Evolutionary conservation across 2,888 invertebrate genomes (phyloP).

Genomic region (Hemicrepidius hirtus): DNA sequence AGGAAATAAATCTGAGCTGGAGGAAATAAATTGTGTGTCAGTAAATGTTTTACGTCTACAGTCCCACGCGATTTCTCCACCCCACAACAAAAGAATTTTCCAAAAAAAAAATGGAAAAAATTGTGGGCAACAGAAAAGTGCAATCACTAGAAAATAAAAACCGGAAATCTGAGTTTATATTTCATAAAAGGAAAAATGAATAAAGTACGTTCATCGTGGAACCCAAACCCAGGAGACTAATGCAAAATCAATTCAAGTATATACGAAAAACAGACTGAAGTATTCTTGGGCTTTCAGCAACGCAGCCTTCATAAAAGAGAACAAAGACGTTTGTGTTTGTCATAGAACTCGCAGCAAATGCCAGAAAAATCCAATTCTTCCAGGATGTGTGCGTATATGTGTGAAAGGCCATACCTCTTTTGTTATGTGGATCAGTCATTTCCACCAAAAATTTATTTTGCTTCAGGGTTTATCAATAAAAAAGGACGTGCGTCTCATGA

Average conservation of each 20-base stretch:
- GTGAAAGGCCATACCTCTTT: constrained; percentile 33
- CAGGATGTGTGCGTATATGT: constrained; percentile 30
- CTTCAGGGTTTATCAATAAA: not conserved
- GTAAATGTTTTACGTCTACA: constrained; percentile 40
- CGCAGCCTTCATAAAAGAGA: constrained; percentile 30
- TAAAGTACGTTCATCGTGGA: not conserved
- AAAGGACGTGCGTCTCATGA: not conserved
- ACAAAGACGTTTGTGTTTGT: constrained; percentile 30
- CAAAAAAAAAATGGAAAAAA: constrained; percentile 16
- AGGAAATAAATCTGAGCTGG: constrained; percentile 37
- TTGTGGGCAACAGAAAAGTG: not conserved
- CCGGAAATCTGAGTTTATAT: not conserved
- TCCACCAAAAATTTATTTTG: constrained; percentile 28
- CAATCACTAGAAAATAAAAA: not conserved
- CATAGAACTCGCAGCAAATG: constrained; percentile 31
- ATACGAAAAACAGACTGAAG: constrained; percentile 16
- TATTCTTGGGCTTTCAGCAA: constrained; percentile 16
- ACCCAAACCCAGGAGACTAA: constrained; percentile 11
- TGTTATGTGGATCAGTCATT: constrained; percentile 23
- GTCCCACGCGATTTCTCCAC: constrained; percentile 33
- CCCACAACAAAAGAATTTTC: constrained; percentile 23
- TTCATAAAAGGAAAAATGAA: not conserved
- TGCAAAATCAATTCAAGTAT: constrained; percentile 23
- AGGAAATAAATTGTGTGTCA: constrained; percentile 38
- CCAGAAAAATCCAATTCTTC: constrained; percentile 39